Conservation (phyloP, 2,888 invertebrate genomes). For the Caenorhabditis japonica region DNA sequence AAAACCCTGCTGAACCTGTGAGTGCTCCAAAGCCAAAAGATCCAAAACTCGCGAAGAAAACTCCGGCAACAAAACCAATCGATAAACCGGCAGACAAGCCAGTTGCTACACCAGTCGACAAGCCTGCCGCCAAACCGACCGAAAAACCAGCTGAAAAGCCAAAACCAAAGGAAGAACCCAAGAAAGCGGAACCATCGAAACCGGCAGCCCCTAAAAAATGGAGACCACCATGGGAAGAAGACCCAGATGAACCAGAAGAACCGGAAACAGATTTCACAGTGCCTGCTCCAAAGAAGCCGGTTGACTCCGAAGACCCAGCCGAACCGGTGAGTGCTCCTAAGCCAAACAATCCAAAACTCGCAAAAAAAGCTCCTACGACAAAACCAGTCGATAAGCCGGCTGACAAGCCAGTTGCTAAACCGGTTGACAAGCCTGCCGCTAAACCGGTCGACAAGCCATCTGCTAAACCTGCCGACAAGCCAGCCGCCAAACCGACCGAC, state of each 20-base stretch:
- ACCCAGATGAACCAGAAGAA: slow-evolving; percentile 46
- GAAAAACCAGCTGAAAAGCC: background rate
- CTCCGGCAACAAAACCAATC: slow-evolving; percentile 15
- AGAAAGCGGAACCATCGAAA: slow-evolving; percentile 36
- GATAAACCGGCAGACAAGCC: slow-evolving; percentile 11
- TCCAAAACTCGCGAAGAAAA: slow-evolving; percentile 49
- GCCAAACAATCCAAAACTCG: slow-evolving; percentile 52
- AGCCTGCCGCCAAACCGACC: slow-evolving; percentile 1
- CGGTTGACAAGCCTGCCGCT: no score
- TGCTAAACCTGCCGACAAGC: no score
- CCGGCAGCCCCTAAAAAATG: slow-evolving; percentile 44
- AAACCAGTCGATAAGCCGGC: slow-evolving; percentile 9
- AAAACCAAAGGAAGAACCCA: no score
- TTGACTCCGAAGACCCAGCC: slow-evolving; percentile 54
- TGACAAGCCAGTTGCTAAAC: no score
- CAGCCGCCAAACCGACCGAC: no score
- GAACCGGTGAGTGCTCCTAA: slow-evolving; percentile 53
- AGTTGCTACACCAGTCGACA: background rate
- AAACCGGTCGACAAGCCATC: no score
- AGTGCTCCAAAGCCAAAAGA: slow-evolving; percentile 54
- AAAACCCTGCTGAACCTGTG: slow-evolving; percentile 55
- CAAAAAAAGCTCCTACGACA: slow-evolving; percentile 33
- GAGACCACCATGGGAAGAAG: slow-evolving; percentile 53
- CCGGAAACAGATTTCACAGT: slow-evolving; percentile 55
- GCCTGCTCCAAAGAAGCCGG: slow-evolving; percentile 38